phyloP scores from a whole-genome alignment of 2,888 invertebrate species.

The Diarsia brunnea region DNA sequence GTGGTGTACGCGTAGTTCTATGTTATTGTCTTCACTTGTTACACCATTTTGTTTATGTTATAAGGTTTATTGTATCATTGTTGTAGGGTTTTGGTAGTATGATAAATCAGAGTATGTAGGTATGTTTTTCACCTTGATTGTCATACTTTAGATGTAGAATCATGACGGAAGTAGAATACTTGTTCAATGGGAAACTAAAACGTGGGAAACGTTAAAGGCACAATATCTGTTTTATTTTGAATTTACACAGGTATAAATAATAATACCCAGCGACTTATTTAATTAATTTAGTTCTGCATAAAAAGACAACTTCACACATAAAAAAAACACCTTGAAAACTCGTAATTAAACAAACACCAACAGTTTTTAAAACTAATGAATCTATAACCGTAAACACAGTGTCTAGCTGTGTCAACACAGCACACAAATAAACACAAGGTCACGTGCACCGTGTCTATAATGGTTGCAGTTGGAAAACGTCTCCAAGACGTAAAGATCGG shows the following conservation, averaged over 20 bases:
- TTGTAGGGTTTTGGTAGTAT: not conserved
- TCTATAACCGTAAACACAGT: slow-evolving; percentile 13
- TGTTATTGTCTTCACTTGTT: not conserved
- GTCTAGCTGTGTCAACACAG: slow-evolving; percentile 34
- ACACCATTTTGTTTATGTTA: not conserved
- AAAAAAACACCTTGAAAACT: not conserved
- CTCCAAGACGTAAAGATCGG: slow-evolving; percentile 48
- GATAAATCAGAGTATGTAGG: not conserved
- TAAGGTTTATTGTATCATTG: not conserved
- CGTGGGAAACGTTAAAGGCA: not conserved
- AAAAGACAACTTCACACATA: not conserved
- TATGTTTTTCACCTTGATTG: no score
- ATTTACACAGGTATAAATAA: not conserved
- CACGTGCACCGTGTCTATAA: slow-evolving; percentile 49
- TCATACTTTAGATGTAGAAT: not conserved
- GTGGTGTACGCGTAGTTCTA: not conserved
- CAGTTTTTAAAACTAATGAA: slow-evolving; percentile 44
- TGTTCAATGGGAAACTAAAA: not conserved
- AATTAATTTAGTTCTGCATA: not conserved
- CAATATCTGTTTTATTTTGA: not conserved
- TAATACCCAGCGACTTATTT: not conserved
- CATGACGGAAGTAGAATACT: not conserved
- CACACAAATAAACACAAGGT: slow-evolving; percentile 43
- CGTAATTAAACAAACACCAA: slow-evolving; percentile 33
- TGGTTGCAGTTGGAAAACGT: slow-evolving; percentile 59